These are phyloP conservation scores for Drosophila kuntzei DNA, from an alignment of 2,888 invertebrate species.

Conservation along the genomic window DNA sequence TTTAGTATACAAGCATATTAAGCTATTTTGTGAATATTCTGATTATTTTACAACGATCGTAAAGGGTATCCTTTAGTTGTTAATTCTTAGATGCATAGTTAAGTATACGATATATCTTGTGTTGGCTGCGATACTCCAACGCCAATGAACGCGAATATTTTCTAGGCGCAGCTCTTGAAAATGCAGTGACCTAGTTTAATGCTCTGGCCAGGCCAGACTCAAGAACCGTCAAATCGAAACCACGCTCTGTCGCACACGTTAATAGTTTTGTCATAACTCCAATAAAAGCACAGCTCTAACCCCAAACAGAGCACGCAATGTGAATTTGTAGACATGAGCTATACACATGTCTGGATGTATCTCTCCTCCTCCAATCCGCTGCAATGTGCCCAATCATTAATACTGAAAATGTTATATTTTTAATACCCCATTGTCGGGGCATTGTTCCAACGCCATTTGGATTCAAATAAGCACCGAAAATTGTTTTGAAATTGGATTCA, in stretches of 20 bases:
- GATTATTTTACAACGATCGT: neutral
- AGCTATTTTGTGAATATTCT: neutral
- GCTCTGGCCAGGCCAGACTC: constrained; percentile 19
- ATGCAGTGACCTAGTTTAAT: constrained; percentile 74
- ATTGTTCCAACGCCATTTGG: constrained; percentile 54
- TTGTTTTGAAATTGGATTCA: constrained; percentile 56
- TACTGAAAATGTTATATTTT: constrained; percentile 47
- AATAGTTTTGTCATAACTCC: constrained; percentile 69
- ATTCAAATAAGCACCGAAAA: constrained; percentile 60
- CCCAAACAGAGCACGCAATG: constrained; percentile 58
- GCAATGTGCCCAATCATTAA: constrained; percentile 23
- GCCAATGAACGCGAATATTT: constrained; percentile 68
- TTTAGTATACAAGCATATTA: neutral
- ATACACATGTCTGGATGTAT: constrained; percentile 33
- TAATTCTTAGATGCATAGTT: neutral
- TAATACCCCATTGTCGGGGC: constrained; percentile 33
- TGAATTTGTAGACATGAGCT: constrained; percentile 52
- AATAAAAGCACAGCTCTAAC: constrained; percentile 1
- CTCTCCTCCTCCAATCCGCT: constrained; percentile 1
- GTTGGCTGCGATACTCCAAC: constrained; percentile 49
- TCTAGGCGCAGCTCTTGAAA: constrained; percentile 76
- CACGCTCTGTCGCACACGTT: constrained; percentile 72
- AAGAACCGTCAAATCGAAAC: constrained; percentile 27
- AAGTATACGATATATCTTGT: constrained; percentile 6
- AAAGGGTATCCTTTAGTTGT: neutral